Base-by-base conservation (phyloP, 2,797 vertebrate species). In the Carduelis carduelis region DNA sequence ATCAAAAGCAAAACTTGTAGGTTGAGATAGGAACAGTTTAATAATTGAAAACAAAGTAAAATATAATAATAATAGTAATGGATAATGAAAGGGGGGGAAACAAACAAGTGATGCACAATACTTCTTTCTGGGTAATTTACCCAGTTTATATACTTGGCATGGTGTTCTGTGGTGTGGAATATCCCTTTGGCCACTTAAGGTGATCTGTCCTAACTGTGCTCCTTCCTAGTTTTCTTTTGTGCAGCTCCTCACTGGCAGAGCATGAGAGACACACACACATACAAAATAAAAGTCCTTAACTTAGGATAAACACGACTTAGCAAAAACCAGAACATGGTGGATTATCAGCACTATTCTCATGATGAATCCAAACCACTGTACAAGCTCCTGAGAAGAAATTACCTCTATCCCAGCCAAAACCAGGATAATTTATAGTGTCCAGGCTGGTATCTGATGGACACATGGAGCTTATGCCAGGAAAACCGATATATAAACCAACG, bases 401-500 rank as follows among this genome's bases (percentile, higher is more conserved):
- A 22, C n/a, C 12, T 23, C 32, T 49, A 8, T 68, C 23, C 19
- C 43, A 43, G 32, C 20, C 10, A 19, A 43, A 76, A 24, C 19
- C 32, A 55, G 43, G n/a, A 8, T 13, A 17, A 23, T n/a, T 49
- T 23, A 2, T 21, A 18, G 56, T 28, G 2, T 49, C 5, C n/a
- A 35, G 11, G 4, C 16, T 41, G 4, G 11, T 68, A 5, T 28
- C 6, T 47, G 63, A 55, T 4, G 15, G 23, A 37, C 6, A 50
- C 23, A 6, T 4, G 4, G 37, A 69, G 20, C 4, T 76, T 44
- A 26, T 32, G 12, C 18, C 23, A 30, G 39, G 32, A 60, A 80
- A 77, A 6, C 14, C 0, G 0, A 35, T 44, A 4, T 1, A 1
- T 78, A 19, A 80, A 66, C 14, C 8, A 15, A n/a, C 43, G 14